Evolutionary conservation across 1,140 invertebrate genomes (phyloP).

Genomic region (Polypedilum pembai): DNA sequence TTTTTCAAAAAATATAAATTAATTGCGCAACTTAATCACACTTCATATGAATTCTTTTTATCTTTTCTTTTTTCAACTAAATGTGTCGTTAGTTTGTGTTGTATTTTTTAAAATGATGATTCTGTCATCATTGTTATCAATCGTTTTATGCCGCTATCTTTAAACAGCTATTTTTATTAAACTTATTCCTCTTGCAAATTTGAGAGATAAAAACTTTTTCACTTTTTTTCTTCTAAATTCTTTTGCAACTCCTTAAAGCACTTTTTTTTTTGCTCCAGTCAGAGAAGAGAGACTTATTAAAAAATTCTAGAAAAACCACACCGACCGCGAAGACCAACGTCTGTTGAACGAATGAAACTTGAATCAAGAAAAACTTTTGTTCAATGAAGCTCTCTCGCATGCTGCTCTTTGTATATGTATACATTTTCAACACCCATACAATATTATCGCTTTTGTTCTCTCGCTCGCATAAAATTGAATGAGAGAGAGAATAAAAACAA

Average conservation of each 20-base stretch:
- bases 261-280: too few relatives aligned
- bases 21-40: neutral
- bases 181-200: neutral
- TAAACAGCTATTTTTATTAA: neutral
- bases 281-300: too few relatives aligned
- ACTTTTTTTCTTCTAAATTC: neutral
- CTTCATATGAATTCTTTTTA: neutral
- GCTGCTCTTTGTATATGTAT: neutral
- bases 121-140: too few relatives aligned
- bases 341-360: neutral
- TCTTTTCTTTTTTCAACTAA: too few relatives aligned
- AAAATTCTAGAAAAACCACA: conserved; percentile 5
- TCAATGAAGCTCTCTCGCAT: conserved; percentile 10
- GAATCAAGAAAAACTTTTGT: conserved; percentile 20
- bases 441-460: neutral
- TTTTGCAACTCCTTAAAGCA: too few relatives aligned
- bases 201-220: neutral
- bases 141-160: too few relatives aligned
- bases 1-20: neutral
- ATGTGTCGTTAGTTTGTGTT: too few relatives aligned
- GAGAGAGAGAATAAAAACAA: neutral
- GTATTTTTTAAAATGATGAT: too few relatives aligned
- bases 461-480: neutral
- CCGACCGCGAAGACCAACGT: conserved; percentile 22
- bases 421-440: conserved; percentile 2